Conservation (phyloP, 2,888 invertebrate genomes). For the Platypus cylindrus region DNA sequence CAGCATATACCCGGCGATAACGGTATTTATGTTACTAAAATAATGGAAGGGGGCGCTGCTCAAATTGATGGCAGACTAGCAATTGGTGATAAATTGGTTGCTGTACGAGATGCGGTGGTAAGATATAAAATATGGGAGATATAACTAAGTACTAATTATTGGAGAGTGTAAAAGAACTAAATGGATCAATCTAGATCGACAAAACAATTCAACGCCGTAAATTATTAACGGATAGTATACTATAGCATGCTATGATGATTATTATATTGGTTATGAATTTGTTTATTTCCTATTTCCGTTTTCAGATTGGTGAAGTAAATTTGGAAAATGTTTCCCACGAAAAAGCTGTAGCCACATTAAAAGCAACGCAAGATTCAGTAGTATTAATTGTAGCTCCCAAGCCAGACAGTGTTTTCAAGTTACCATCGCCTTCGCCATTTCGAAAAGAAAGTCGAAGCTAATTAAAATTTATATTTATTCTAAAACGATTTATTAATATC, state of each 20-base stretch:
- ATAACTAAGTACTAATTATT: too few species aligned
- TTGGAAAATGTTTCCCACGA: constrained; percentile 96
- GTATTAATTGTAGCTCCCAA: constrained; percentile 64
- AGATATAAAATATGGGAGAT: too few species aligned
- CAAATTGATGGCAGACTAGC: constrained; percentile 86
- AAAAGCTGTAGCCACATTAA: constrained; percentile 90
- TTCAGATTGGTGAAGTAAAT: constrained; percentile 67
- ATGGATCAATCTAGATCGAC: neutral
- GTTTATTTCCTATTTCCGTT: constrained; percentile 19
- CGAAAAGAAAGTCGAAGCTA: too few species aligned
- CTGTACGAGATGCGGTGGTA: constrained; percentile 78
- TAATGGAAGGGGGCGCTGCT: constrained; percentile 97
- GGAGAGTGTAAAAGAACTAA: too few species aligned
- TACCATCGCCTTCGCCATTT: too few species aligned
- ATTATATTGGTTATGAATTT: too few species aligned
- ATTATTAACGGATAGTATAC: too few species aligned
- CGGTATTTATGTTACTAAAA: constrained; percentile 98
- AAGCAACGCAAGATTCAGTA: constrained; percentile 87
- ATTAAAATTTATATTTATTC: too few species aligned
- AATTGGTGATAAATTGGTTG: constrained; percentile 86
- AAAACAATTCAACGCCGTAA: too few species aligned
- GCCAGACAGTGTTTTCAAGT: constrained; percentile 50
- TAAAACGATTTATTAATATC: too few species aligned
- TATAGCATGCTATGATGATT: too few species aligned
- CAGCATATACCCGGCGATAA: constrained; percentile 99